Conservation (phyloP, 2,888 invertebrate genomes). For the Drosophila flavopinicola region DNA sequence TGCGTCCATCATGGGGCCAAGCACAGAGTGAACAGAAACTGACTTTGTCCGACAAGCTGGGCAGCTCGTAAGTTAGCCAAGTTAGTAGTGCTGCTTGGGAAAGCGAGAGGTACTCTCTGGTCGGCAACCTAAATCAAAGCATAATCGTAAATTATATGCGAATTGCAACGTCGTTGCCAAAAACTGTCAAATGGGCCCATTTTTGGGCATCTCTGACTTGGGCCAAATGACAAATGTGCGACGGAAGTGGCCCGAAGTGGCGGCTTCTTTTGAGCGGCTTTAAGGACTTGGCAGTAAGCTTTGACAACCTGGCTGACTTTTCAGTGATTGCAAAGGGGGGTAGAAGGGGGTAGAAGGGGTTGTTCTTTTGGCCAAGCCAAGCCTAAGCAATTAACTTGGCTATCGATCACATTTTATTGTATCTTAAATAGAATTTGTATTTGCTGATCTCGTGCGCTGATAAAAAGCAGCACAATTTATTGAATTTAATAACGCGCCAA, state of each 20-base stretch:
- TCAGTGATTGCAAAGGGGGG: slow-evolving; percentile 55
- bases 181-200: slow-evolving; percentile 51
- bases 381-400: slow-evolving; percentile 57
- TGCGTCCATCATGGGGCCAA: slow-evolving; percentile 36
- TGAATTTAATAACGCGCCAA: slow-evolving; percentile 79
- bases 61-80: slow-evolving; percentile 54
- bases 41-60: slow-evolving; percentile 4
- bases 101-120: slow-evolving; percentile 1
- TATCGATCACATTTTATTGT: slow-evolving; percentile 55
- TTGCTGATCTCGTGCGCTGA: slow-evolving; percentile 67
- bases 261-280: slow-evolving; percentile 53
- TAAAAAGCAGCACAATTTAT: slow-evolving; percentile 65
- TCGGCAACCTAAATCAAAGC: slow-evolving; percentile 73
- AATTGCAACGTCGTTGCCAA: slow-evolving; percentile 21
- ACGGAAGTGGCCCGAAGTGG: slow-evolving; percentile 54
- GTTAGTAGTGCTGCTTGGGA: slow-evolving; percentile 23
- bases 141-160: slow-evolving; percentile 74
- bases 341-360: too few species aligned
- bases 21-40: not conserved
- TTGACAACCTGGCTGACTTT: slow-evolving; percentile 60
- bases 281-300: slow-evolving; percentile 1
- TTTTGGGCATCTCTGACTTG: slow-evolving; percentile 66
- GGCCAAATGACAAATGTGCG: slow-evolving; percentile 73
- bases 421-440: slow-evolving; percentile 78
- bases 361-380: slow-evolving; percentile 2